These are phyloP conservation scores for Idaea aversata DNA, from an alignment of 2,888 invertebrate genomes.

Conservation along the genomic window DNA sequence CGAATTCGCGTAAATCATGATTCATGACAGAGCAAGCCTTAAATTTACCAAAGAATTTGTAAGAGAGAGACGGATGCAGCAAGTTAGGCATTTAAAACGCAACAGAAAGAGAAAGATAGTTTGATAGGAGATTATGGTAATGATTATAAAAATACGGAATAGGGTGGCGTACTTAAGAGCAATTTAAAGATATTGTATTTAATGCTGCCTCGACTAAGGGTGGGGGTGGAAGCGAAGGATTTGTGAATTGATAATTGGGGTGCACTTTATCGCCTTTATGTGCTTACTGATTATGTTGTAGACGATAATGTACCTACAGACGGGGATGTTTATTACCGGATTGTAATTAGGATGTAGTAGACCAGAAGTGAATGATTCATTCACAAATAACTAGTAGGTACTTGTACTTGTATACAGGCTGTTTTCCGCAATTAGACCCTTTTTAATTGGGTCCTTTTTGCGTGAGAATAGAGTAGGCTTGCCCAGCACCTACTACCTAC, in stretches of 20 bases:
- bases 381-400: too few species aligned
- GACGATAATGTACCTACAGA: slow-evolving; percentile 1
- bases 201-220: slow-evolving; percentile 52
- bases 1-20: slow-evolving; percentile 55
- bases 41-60: slow-evolving; percentile 58
- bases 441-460: too few species aligned
- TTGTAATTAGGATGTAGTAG: not conserved
- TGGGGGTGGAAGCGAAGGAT: slow-evolving; percentile 43
- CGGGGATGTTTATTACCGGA: slow-evolving; percentile 2
- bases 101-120: slow-evolving; percentile 44
- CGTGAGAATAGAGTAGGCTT: too few species aligned
- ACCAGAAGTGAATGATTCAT: not conserved
- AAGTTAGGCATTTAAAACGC: slow-evolving; percentile 21
- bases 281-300: slow-evolving; percentile 12
- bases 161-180: slow-evolving; percentile 75
- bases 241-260: slow-evolving; percentile 70
- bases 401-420: too few species aligned
- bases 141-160: slow-evolving; percentile 73
- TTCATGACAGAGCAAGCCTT: slow-evolving; percentile 64
- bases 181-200: slow-evolving; percentile 79
- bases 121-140: slow-evolving; percentile 66
- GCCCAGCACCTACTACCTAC: too few species aligned
- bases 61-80: slow-evolving; percentile 42
- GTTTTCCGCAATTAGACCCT: too few species aligned
- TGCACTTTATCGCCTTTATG: slow-evolving; percentile 52